Percentiles rank a stretch among this genome's conserved stretches.
Evolutionary conservation across 2,888 invertebrate species (phyloP).

Genomic region (Electrophaes corylata): DNA sequence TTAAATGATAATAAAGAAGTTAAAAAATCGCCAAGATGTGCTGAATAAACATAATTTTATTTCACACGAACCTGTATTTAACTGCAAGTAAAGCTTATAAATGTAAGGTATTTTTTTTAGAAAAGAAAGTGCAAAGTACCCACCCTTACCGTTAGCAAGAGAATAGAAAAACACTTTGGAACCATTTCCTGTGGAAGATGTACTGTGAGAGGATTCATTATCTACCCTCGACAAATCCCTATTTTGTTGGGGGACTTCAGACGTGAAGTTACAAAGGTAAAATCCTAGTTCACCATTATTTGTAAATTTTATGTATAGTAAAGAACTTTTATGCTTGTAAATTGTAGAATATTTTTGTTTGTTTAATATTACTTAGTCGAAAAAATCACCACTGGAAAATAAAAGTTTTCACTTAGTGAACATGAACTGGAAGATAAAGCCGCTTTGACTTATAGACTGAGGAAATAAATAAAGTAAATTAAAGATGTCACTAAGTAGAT

Average conservation of each 20-base stretch:
- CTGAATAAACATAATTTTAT: neutral
- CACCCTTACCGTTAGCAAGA: conserved; percentile 54
- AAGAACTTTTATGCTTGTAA: too few relatives aligned
- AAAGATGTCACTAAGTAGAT: too few relatives aligned
- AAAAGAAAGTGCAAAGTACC: conserved; percentile 37
- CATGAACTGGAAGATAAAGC: too few relatives aligned
- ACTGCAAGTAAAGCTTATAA: neutral
- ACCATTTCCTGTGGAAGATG: conserved; percentile 79
- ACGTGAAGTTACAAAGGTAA: conserved; percentile 37
- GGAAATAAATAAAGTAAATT: too few relatives aligned
- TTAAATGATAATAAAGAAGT: too few relatives aligned
- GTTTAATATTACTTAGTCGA: too few relatives aligned
- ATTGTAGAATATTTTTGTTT: too few relatives aligned
- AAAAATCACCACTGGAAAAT: too few relatives aligned
- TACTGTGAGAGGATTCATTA: conserved; percentile 78
- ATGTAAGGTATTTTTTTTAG: neutral
- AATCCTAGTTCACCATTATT: conserved; percentile 6
- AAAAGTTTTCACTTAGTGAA: too few relatives aligned
- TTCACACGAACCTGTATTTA: neutral
- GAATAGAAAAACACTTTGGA: conserved; percentile 81
- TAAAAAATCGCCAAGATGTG: too few relatives aligned
- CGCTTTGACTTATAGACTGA: too few relatives aligned
- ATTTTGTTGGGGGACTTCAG: conserved; percentile 53
- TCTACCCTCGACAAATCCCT: conserved; percentile 76
- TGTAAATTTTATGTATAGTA: neutral